phyloP scores from a whole-genome alignment of 2,888 invertebrate species.

The Choristoneura rosaceana region DNA sequence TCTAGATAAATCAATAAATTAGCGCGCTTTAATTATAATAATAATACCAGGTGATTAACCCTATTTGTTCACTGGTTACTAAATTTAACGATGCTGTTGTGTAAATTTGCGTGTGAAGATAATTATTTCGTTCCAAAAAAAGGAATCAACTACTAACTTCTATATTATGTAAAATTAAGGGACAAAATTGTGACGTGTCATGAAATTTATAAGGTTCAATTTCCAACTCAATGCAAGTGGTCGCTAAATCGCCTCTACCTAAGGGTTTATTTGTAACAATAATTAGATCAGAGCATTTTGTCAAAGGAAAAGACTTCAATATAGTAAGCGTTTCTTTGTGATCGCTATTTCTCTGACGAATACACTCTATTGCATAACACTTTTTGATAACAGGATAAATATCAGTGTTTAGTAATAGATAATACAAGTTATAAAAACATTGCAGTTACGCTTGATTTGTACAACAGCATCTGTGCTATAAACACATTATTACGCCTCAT shows the following conservation, averaged over 20 bases:
- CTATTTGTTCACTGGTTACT: conserved; percentile 34
- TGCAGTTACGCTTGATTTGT: background rate
- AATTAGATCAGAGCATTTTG: no score
- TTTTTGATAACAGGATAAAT: background rate
- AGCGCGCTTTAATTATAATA: conserved; percentile 6
- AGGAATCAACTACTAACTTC: no score
- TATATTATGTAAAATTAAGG: no score
- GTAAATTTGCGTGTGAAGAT: background rate
- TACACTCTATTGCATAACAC: no score
- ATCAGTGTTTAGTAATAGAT: background rate
- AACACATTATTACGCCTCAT: background rate
- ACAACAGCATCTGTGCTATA: background rate
- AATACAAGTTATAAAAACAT: background rate
- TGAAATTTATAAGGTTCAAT: no score
- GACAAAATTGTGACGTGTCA: no score
- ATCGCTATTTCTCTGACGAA: no score
- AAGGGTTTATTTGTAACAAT: no score
- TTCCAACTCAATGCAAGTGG: no score
- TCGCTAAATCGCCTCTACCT: no score
- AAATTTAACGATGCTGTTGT: conserved; percentile 13
- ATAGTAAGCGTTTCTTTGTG: no score
- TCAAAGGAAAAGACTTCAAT: no score
- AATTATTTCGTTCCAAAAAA: background rate
- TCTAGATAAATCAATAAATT: conserved; percentile 7
- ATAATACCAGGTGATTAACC: conserved; percentile 19